A percentile compares a stretch with the other conserved stretches of the same genome.
phyloP scores from a whole-genome alignment of 2,888 invertebrate genomes.

The Zelleria hepariella region DNA sequence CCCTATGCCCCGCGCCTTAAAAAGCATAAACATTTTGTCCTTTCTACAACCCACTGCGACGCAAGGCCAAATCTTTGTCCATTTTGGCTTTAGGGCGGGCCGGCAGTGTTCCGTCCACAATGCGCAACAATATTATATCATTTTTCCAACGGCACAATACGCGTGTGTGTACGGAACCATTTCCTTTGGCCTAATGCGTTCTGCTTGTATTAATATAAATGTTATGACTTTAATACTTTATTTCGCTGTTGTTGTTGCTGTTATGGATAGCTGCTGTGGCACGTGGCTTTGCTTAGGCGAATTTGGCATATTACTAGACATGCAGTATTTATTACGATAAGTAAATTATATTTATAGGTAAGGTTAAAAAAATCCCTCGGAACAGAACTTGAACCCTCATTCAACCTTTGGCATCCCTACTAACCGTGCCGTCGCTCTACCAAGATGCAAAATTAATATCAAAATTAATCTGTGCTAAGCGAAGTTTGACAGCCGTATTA shows the following conservation, averaged over 20 bases:
- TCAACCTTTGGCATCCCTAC: too few relatives aligned
- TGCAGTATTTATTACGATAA: too few relatives aligned
- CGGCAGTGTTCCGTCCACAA: conserved; percentile 53
- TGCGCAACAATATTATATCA: conserved; percentile 69
- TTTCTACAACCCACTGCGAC: neutral
- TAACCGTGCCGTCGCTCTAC: too few relatives aligned
- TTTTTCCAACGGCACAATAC: conserved; percentile 61
- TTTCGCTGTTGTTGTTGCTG: conserved; percentile 20
- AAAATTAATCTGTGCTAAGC: too few relatives aligned
- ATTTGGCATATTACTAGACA: too few relatives aligned
- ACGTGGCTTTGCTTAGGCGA: neutral
- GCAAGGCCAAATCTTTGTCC: conserved; percentile 24
- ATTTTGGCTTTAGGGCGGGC: conserved; percentile 32
- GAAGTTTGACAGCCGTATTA: too few relatives aligned
- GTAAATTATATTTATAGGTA: too few relatives aligned
- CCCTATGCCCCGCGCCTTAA: too few relatives aligned
- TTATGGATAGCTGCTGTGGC: neutral
- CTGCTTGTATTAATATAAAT: conserved; percentile 38
- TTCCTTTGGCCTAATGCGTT: conserved; percentile 62
- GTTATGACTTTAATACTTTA: conserved; percentile 32
- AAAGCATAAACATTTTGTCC: neutral
- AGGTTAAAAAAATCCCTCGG: too few relatives aligned
- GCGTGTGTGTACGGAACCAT: conserved; percentile 44
- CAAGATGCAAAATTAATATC: too few relatives aligned
- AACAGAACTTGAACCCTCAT: too few relatives aligned